Base-by-base conservation (phyloP, 2,888 invertebrate species). In the Drosophila yooni region DNA sequence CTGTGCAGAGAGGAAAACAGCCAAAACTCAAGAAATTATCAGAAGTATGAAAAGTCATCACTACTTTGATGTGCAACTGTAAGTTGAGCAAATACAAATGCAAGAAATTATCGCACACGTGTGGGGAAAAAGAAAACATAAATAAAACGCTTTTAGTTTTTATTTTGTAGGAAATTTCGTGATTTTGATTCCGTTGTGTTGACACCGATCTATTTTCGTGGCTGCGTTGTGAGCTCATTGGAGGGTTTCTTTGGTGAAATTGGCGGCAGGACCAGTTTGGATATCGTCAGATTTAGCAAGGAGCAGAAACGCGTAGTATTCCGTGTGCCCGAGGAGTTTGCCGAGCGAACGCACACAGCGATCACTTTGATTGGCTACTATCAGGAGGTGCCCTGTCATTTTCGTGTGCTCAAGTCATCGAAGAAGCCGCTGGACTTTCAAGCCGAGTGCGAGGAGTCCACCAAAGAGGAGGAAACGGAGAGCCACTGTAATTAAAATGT, bases 181-280 rank as follows among this genome's bases (percentile, higher is more conserved):
- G 91, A 92, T 70, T 78, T 92, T 53, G 79, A 91, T 51, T 91
- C 91, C 21, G 92, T 94, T 56, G 89, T 88, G 66, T 86, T 95
- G 69, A 94, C 94, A 46, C 91, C 93, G 2, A 94, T 93, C 3
- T 95, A 93, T 82, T 93, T 95, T 70, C 95, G 95, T 86, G 94
- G 94, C 56, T 94, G 95, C 89, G 94, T 96, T 73, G 90, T 94
- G 65, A 91, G 94, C 62, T 94, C 94, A 6, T 82, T 95, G 70
- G 93, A 92, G 59, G 91, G 93, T 65, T 82, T 95, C 56, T 95
- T 95, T 91, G 95, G 95, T 6, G 95, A 94, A 92, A 94, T 94
- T 81, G 94, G 94, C 58, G 93, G 94, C 29, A 92, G 93, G 64
- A 92, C 94, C 33, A 91, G 92, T 36, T 90, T 96, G 33, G 95